Base-by-base conservation (phyloP, 2,797 vertebrate genomes). In the Mus spretus region DNA sequence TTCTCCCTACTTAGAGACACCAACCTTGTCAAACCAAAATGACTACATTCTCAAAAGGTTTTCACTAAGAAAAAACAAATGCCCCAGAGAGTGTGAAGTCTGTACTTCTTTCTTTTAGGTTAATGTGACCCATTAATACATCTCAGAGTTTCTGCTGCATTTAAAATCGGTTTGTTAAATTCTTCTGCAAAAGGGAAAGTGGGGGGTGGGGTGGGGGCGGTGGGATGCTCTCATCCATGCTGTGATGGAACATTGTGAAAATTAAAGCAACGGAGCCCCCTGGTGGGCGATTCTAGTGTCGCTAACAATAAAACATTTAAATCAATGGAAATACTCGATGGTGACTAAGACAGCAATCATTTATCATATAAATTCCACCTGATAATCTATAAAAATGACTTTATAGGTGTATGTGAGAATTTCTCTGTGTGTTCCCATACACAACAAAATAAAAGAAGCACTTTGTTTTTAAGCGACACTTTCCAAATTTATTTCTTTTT, bases 211-310 rank as follows among this genome's bases (percentile, higher is more conserved):
- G 44, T 44, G 44, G 44, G 44, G 97, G 92, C 8, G 22, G 22
- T 24, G 22, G 96, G 97, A 96, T 6, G 28, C 6, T 28, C 28
- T 89, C 61, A 63, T 24, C 24, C 34, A 0, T 55, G 22, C 50
- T 79, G 78, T 87, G 84, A 84, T 34, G 17, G 34, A 79, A 96
- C 90, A 92, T 77, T 47, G 40, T 95, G 86, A 98, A 95, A 98
- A 96, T 67, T 98, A 90, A 97, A 97, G 80, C 98, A 98, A 98
- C 96, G 67, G 98, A 86, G 98, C 97, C 98, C 98, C 97, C 98
- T 98, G 96, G 98, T 99, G 98, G 98, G 1, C 2, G 1, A 93
- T 53, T 96, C n/a, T 90, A 28, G 0, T 63, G 11, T 31, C 57
- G 22, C 87, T 24, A 63, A 80, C 61, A 86, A 82, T 93, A 91